Percentiles rank a stretch among this genome's conserved stretches.
phyloP scores from a whole-genome alignment of 2,113 vertebrate genomes.

The Rissa tridactyla region DNA sequence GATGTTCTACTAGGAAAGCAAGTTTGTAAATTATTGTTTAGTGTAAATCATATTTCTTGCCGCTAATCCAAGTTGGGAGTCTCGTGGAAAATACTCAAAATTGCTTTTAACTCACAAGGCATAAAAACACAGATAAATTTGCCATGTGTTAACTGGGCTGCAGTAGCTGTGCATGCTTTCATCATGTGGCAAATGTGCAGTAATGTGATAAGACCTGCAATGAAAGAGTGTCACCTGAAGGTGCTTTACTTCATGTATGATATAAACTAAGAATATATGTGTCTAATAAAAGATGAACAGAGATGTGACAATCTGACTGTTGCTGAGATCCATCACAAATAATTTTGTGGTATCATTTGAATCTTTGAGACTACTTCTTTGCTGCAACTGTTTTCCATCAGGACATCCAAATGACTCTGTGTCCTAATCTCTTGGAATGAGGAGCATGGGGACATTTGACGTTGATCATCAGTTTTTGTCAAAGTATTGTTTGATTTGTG shows the following conservation, averaged over 20 bases:
- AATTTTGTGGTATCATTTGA: not conserved
- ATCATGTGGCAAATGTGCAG: not conserved
- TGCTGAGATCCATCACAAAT: not conserved
- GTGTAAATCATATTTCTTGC: not conserved
- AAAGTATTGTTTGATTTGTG: not conserved
- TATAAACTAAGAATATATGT: not conserved
- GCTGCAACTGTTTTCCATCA: not conserved
- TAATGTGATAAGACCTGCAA: not conserved
- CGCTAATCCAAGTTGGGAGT: not conserved
- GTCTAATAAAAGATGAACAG: not conserved
- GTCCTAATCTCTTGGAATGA: not conserved
- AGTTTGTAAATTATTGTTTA: not conserved
- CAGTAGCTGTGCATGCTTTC: not conserved
- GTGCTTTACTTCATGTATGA: not conserved
- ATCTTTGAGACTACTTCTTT: not conserved
- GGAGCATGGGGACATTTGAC: not conserved
- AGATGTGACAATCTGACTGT: not conserved
- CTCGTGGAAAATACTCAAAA: not conserved
- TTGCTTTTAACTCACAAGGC: not conserved
- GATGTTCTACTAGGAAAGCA: not conserved
- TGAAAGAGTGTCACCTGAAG: not conserved
- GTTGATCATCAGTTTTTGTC: not conserved
- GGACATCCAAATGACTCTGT: not conserved
- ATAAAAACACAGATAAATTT: not conserved
- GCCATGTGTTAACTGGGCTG: not conserved